Base-by-base conservation (phyloP, 2,113 vertebrate species). In the Nibea coibor region DNA sequence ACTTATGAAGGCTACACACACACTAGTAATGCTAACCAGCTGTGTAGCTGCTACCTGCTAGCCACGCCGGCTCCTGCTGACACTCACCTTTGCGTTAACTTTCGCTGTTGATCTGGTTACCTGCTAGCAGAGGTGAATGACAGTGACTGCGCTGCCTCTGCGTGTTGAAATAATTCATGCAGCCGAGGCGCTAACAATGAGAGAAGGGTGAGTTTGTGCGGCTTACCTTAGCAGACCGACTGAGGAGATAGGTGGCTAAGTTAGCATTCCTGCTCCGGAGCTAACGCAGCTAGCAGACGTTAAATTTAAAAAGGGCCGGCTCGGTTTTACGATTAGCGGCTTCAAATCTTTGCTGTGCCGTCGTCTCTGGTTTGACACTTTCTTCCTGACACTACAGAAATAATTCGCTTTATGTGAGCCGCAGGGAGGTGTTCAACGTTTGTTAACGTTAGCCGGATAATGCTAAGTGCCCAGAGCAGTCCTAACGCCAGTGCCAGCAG, bases 161-260 rank as follows among this genome's bases (percentile, higher is more conserved):
- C 20, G 31, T 43, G 54, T 53, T 20, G 20, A 24, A 43, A 22
- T 9, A 24, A 11, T 51, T 28, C 67, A 42, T 66, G 69, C 73
- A 53, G 53, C 61, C 45, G 80, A 85, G 61, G 57, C 22, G 20
- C 24, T 53, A n/a, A 91, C 78, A 74, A 94, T 94, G 92, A 91
- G 84, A 91, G 88, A 80, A 84, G 69, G 92, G 93, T 94, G 71
- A 93, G 92, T 92, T 54, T 80, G 66, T 69, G 65, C 78, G 42
- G 8, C 42, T 42, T 42, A 43, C 43, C 26, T 53, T 59, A 57
- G 73, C 80, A 31, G 31, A 81, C 75, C 20, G 28, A 4, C 28
- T 28, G n/a, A 15, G 42, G 12, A 75, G 24, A 45, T 15, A 75
- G 76, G 64, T 73, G 50, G 83, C 81, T 87, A 79, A 68, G 22